Base-by-base conservation (phyloP, 2,113 vertebrate genomes). In the Spheniscus mendiculus region DNA sequence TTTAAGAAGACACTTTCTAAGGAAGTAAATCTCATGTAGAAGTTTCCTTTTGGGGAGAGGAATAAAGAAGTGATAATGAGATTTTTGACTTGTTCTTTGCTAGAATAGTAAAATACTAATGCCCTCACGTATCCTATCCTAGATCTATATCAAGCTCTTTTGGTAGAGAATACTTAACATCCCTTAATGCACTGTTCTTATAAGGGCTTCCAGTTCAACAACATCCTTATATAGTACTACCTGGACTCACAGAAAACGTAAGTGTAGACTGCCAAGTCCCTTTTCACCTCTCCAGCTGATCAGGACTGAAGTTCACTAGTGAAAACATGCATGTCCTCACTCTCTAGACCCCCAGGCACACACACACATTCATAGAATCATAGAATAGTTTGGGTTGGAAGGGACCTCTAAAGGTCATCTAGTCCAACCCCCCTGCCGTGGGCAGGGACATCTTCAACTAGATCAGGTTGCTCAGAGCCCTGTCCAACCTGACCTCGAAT, bases 281-380 rank as follows among this genome's bases (percentile, higher is more conserved):
- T n/a, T 72, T 93, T 69, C 34, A 63, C 30, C 13, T 71, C 62
- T 61, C 32, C 20, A 26, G 44, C 7, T 83, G 32, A 27, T 66
- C 23, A 81, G 32, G 27, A 49, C 62, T 81, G 77, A 59, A 63
- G 25, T 34, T 92, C 40, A 23, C 5, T 59, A 29, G 12, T 38
- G 49, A 73, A 77, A 63, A 59, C 19, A 27, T 0, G 0, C 14
- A 1, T 4, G 26, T 12, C 40, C 19, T 77, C 42, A 3, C 23
- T 61, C 4, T 70, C 32, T 56, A 40, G 20, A 3, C 36, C 26
- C 15, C 12, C 32, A 69, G 36, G 40, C 38, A 12, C 12, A 23
- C 8, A 13, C 0, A 3, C 29, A 23, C 3, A 15, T 20, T 58
- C 25, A 7, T 42, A 42, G 42, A 42, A 42, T 42, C 42, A 42